Base-by-base conservation (phyloP, 2,888 invertebrate genomes). In the Panorpa germanica region DNA sequence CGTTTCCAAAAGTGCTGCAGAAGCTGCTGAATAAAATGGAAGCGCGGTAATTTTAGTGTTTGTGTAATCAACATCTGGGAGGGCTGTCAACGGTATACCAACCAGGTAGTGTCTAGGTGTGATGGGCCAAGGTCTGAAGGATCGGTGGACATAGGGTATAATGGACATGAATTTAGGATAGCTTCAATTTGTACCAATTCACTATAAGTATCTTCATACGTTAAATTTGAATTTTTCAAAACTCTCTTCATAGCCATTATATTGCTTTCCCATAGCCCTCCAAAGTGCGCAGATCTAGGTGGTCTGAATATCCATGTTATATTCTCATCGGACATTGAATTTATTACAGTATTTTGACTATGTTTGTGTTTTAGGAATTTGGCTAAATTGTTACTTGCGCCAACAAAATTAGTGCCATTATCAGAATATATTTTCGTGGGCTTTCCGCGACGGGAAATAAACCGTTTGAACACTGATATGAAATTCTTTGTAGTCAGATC, bases 71-170 rank as follows among this genome's bases (percentile, higher is more conserved):
- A n/a, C n/a, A n/a, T n/a, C n/a, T n/a, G n/a, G n/a, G n/a, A n/a
- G n/a, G n/a, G n/a, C n/a, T n/a, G n/a, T 37, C 1, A 41, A 29
- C 4, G 42, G 24, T 10, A 36, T 28, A 18, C 45, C 45, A 16
- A 46, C 37, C 3, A 48, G 30, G 27, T 47, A 45, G 28, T 48
- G 48, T 3, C 38, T 41, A 13, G 46, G 46, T 5, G 45, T 45
- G 4, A 48, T 34, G 5, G 38, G 37, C 5, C 28, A 5, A 39
- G 32, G 30, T 45, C 44, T 3, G 30, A 13, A 1, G 40, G 38
- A 29, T 42, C 41, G 4, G 36, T 26, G 3, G 45, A 41, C 3
- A 44, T 3, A 2, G 41, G 39, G 11, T 36, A 37, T 5, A 45
- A 12, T 5, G 44, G 44, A 11, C 45, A 34, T 2, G 42, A 44